Percentiles rank a stretch among this genome's conserved stretches.
Evolutionary conservation across 2,888 invertebrate genomes (phyloP).

Genomic region (Hirtodrosophila confusa): DNA sequence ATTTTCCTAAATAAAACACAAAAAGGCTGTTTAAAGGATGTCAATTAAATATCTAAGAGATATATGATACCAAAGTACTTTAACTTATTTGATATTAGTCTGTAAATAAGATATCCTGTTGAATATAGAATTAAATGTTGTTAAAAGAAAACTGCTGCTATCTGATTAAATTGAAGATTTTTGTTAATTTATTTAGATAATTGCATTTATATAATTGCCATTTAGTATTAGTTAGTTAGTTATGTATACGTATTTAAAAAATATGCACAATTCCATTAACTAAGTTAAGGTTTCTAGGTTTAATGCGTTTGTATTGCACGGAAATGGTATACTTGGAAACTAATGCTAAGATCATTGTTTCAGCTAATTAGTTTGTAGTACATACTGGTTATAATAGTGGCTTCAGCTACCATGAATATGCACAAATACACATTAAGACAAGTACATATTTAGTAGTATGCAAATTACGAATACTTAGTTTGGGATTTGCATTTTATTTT

Average conservation of each 20-base stretch:
- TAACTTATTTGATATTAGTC: too few species aligned
- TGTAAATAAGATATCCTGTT: too few species aligned
- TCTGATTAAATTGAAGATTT: conserved; percentile 12
- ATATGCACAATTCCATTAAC: conserved; percentile 76
- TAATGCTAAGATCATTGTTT: conserved; percentile 14
- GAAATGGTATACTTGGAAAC: conserved; percentile 31
- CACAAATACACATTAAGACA: conserved; percentile 23
- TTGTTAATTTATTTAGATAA: conserved; percentile 49
- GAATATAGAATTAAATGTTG: too few species aligned
- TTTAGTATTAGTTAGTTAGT: conserved; percentile 36
- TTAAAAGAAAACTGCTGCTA: neutral
- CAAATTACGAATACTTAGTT: conserved; percentile 21
- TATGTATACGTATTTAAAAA: conserved; percentile 63
- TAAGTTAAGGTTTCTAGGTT: conserved; percentile 59
- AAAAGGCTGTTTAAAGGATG: too few species aligned
- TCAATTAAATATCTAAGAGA: too few species aligned
- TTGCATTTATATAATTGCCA: conserved; percentile 62
- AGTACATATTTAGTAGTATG: conserved; percentile 13
- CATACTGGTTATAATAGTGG: conserved; percentile 46
- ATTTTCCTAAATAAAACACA: too few species aligned
- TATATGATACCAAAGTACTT: too few species aligned
- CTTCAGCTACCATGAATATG: conserved; percentile 18
- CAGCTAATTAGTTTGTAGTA: conserved; percentile 3
- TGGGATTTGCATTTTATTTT: conserved; percentile 12
- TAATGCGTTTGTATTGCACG: conserved; percentile 23